Evolutionary conservation across 1,140 invertebrate species (phyloP).

Genomic region (Listronotus bonariensis): DNA sequence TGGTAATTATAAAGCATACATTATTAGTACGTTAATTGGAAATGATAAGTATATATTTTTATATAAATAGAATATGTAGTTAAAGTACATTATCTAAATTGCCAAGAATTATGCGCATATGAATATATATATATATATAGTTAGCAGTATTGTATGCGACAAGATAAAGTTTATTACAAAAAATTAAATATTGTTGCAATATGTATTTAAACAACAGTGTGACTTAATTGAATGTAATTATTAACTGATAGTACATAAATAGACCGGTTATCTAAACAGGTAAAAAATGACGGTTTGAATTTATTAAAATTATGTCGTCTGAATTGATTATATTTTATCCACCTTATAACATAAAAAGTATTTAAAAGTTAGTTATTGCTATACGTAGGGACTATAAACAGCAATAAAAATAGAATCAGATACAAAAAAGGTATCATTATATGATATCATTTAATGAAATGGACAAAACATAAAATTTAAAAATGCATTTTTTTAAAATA

Average conservation of each 20-base stretch:
- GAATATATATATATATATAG: slow-evolving; percentile 18
- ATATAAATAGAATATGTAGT: slow-evolving; percentile 17
- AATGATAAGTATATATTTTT: slow-evolving; percentile 22
- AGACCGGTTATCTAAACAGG: slow-evolving; percentile 1
- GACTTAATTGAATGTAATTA: not conserved
- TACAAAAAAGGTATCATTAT: no score
- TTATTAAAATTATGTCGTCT: not conserved
- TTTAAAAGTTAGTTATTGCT: no score
- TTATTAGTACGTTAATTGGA: slow-evolving; percentile 17
- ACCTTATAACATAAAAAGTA: no score
- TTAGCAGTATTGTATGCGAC: slow-evolving; percentile 1
- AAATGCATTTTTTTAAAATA: no score
- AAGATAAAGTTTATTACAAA: slow-evolving; percentile 6
- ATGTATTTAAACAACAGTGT: not conserved
- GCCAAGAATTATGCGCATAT: slow-evolving; percentile 23
- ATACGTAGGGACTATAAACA: no score
- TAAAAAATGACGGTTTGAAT: not conserved
- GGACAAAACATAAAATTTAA: no score
- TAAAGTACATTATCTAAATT: slow-evolving; percentile 20
- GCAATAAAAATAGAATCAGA: no score
- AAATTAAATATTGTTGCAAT: not conserved
- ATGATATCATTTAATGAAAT: no score
- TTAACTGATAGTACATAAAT: slow-evolving; percentile 2
- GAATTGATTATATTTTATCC: slow-evolving; percentile 2
- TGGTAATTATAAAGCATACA: not conserved